Evolutionary conservation across 2,888 invertebrate species (phyloP), one percentile per base, ranked within the genome.

Genomic region (Rhodophaea formosa): DNA sequence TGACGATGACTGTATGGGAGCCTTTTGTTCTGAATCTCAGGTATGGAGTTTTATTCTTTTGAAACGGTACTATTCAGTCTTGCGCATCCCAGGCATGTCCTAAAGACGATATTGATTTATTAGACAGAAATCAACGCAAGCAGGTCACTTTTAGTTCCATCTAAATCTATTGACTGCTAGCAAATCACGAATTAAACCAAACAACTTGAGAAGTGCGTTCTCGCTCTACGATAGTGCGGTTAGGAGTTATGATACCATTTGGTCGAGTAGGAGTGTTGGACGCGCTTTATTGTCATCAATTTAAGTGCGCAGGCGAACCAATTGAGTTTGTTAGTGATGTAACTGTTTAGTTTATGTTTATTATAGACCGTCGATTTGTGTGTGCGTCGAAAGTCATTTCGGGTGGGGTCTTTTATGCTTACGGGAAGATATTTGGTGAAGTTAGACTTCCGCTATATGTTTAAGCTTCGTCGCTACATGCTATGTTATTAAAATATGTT

Each of bases 311-410:
- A 79, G 79, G 67, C 80, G 63, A 59, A 72, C 74, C 88, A 89
- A 89, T 89, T 88, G 86, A 77, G 76, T 77, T 82, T 75, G 84
- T 83, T 87, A 73, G 69, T 68, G 72, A 69, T 70, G 72, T 68
- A 71, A 77, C 66, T 63, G 61, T 59, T 61, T 54, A 63, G 66
- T 68, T 60, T 60, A 59, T 61, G 49, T 49, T 53, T 53, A 12
- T 53, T 30, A 44, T 44, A 29, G 53, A 29, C 10, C 5, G 23
- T 8, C n/a, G 12, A 23, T n/a, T 10, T 39, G 39, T n/a, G 39
- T 6, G 39, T 23, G 39, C n/a, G 39, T 32, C 3, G 32, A 32
- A 6, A 12, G 39, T 5, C 39, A 8, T n/a, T 39, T 39, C 12
- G 39, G 39, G 39, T n/a, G 39, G 12, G 39, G 39, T 39, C 8